phyloP scores from a whole-genome alignment of 2,888 invertebrate species.

The Pollenia griseotomentosa region DNA sequence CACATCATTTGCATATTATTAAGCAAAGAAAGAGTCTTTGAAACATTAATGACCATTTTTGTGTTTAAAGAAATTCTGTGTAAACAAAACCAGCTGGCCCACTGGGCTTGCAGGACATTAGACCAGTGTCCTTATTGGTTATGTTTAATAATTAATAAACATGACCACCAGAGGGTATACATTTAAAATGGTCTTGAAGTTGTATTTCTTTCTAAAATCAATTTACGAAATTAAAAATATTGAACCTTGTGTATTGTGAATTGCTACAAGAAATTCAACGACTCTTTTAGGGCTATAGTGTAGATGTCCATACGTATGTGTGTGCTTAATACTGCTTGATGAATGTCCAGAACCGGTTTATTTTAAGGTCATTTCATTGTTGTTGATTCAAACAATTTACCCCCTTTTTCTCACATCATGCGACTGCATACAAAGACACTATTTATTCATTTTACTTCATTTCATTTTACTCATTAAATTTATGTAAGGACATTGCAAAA shows the following conservation, averaged over 20 bases:
- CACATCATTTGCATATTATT: constrained; percentile 58
- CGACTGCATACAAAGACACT: constrained; percentile 41
- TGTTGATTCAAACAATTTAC: constrained; percentile 71
- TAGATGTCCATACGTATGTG: background rate
- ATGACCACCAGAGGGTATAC: constrained; percentile 35
- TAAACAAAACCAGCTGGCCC: constrained; percentile 32
- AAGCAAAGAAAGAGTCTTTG: background rate
- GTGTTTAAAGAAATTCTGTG: constrained; percentile 9
- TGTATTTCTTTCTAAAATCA: background rate
- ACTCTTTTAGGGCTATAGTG: constrained; percentile 1
- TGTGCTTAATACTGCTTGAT: constrained; percentile 3
- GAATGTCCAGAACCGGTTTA: constrained; percentile 82
- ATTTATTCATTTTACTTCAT: constrained; percentile 53
- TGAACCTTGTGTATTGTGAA: background rate
- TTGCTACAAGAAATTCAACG: background rate
- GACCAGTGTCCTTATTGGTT: constrained; percentile 37
- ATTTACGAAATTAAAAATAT: constrained; percentile 17
- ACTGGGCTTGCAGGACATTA: background rate
- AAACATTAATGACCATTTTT: constrained; percentile 55
- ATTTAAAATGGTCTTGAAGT: constrained; percentile 10
- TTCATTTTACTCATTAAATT: constrained; percentile 74
- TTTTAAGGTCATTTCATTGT: constrained; percentile 65
- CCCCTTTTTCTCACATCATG: constrained; percentile 68
- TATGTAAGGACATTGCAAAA: constrained; percentile 83
- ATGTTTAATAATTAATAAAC: background rate